phyloP scores from a whole-genome alignment of 2,797 vertebrate species.

The Sphenopsis melanotis region DNA sequence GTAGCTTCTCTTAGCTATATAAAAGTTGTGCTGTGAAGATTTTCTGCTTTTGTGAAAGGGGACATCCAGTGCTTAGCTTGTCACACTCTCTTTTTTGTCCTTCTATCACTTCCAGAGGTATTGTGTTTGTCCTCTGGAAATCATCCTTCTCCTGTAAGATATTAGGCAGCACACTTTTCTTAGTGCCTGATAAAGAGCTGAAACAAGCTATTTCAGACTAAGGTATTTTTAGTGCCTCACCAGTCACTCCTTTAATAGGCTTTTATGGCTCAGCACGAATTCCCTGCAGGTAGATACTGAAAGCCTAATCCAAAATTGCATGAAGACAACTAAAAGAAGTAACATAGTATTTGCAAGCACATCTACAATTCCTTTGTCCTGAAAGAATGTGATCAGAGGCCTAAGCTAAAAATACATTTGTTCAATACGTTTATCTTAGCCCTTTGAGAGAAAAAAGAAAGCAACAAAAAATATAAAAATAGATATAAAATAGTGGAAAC shows the following conservation, averaged over 20 bases:
- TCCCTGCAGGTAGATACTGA: constrained; percentile 42
- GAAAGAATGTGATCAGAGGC: not conserved
- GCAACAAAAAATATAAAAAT: not conserved
- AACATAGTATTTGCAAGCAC: constrained; percentile 8
- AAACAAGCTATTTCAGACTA: constrained; percentile 38
- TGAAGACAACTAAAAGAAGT: constrained; percentile 33
- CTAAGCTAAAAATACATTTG: constrained; percentile 23
- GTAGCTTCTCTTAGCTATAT: not conserved
- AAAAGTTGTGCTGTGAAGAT: not conserved
- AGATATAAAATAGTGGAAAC: not conserved
- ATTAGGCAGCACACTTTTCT: not conserved
- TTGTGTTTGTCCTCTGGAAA: constrained; percentile 29
- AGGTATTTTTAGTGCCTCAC: constrained; percentile 49
- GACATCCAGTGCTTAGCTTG: constrained; percentile 1
- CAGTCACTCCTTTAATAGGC: constrained; percentile 22
- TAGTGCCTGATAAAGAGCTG: constrained; percentile 24
- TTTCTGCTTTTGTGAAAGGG: not conserved
- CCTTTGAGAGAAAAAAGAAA: not conserved
- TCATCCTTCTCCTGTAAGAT: not conserved
- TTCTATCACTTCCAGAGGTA: not conserved
- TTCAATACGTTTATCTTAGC: not conserved
- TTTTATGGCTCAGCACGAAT: constrained; percentile 48
- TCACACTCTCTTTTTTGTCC: not conserved
- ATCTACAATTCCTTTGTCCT: constrained; percentile 25
- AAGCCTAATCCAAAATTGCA: constrained; percentile 38